Evolutionary conservation across 2,797 vertebrate species (phyloP), one percentile per base, ranked within the genome.

Genomic region (Neostethus bicornis): DNA sequence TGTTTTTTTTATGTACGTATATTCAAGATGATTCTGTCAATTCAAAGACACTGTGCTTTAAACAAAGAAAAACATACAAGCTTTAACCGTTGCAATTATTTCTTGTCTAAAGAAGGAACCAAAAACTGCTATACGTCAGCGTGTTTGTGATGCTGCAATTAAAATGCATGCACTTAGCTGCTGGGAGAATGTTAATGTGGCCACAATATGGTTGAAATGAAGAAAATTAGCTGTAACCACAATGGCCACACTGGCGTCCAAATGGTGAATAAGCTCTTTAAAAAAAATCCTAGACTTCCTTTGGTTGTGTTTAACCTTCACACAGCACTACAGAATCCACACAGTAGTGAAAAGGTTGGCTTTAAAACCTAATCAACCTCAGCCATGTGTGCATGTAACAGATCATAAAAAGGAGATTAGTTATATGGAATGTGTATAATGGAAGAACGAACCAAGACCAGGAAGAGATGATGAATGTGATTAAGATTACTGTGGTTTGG

Each of bases 381-480:
- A 56, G 2, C 14, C 52, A 39, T 20, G 43, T 37, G 47, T 37
- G 56, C 17, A 16, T 38, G 29, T 38, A 23, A 31, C n/a, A 43
- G 49, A 51, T 81, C 68, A 59, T 75, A 64, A 76, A 72, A 79
- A 59, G 38, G 61, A 75, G 67, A 77, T 76, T 78, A 78, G 79
- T 71, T 73, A 61, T 39, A 43, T 73, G 78, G 70, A 79, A 81
- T 83, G 73, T 78, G 66, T 66, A 54, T 75, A 68, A 79, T 73
- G 46, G 61, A 54, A 75, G 70, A 75, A 73, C 69, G 72, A 84
- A 83, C 75, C 60, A 66, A 51, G 57, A 70, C 71, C 66, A 51
- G 39, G 38, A 61, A 31, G 50, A 80, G 74, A 72, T 61, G 70
- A 79, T 76, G 80, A 73, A 77, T 82, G 79, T 59, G 73, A 88